Evolutionary conservation across 1,140 invertebrate species (phyloP).

Genomic region (Pseudomyrmex cubaensis): DNA sequence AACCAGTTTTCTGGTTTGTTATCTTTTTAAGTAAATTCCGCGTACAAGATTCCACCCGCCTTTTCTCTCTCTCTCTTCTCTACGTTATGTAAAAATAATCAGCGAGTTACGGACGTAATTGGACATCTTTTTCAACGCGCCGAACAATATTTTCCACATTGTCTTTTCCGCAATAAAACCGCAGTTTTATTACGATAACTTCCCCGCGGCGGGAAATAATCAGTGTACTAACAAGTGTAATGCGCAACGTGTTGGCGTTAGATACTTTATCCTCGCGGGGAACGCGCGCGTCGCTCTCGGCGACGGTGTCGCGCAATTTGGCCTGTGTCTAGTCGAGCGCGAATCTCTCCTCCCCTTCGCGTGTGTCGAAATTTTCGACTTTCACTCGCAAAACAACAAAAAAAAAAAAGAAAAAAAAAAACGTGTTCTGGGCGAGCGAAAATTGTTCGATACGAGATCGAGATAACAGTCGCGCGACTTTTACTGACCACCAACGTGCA

Average conservation of each 20-base stretch:
- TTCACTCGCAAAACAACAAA: conserved; percentile 61
- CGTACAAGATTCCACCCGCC: not conserved
- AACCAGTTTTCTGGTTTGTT: not conserved
- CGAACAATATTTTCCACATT: not conserved
- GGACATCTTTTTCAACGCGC: not conserved
- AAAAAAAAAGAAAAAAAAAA: conserved; percentile 58
- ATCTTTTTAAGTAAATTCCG: not conserved
- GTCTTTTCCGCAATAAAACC: too few species aligned
- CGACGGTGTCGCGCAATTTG: conserved; percentile 34
- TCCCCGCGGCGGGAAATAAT: conserved; percentile 20
- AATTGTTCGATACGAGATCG: conserved; percentile 45
- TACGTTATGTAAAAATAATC: not conserved
- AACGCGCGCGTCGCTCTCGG: not conserved
- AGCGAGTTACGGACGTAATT: not conserved
- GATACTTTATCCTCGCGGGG: conserved; percentile 29
- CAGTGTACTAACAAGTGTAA: conserved; percentile 42
- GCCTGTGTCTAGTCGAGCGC: conserved; percentile 18
- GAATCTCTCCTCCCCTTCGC: not conserved
- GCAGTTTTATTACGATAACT: conserved; percentile 9
- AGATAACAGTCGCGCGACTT: conserved; percentile 34
- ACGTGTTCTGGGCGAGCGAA: conserved; percentile 26
- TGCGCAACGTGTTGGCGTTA: conserved; percentile 32
- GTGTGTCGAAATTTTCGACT: conserved; percentile 44
- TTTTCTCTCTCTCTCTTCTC: too few species aligned
- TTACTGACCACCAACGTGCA: not conserved